These are phyloP conservation scores for Fulica atra DNA, from an alignment of 2,113 vertebrate genomes.

Conservation along the genomic window DNA sequence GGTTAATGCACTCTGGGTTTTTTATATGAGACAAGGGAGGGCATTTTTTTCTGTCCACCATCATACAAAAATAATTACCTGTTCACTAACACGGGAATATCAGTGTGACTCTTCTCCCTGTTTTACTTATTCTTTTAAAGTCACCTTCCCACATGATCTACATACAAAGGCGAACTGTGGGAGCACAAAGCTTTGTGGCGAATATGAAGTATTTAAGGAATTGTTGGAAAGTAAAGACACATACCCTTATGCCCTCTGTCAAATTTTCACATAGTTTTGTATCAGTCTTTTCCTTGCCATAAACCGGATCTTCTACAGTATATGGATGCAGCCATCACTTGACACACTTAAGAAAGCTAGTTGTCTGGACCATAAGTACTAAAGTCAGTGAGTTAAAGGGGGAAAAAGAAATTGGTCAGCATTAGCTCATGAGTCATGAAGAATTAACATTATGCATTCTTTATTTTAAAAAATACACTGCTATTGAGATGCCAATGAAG, in stretches of 20 bases:
- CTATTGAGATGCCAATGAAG: not conserved
- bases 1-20: not conserved
- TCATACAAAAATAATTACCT: not conserved
- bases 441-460: not conserved
- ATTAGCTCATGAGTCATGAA: not conserved
- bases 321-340: not conserved
- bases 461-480: not conserved
- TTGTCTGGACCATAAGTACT: not conserved
- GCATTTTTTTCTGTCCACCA: not conserved
- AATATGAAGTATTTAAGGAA: not conserved
- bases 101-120: not conserved
- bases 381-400: not conserved
- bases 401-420: not conserved
- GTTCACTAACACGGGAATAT: not conserved
- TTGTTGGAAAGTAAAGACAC: not conserved
- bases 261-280: not conserved
- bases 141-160: not conserved
- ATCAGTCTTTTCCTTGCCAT: not conserved
- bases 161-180: not conserved
- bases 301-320: not conserved
- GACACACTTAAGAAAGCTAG: not conserved
- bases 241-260: not conserved
- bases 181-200: not conserved
- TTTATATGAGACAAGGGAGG: not conserved
- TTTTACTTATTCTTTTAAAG: not conserved